A percentile compares a stretch with the other conserved stretches of the same genome.
Evolutionary conservation across 2,888 invertebrate genomes (phyloP).

Genomic region (Leucoma salicis): DNA sequence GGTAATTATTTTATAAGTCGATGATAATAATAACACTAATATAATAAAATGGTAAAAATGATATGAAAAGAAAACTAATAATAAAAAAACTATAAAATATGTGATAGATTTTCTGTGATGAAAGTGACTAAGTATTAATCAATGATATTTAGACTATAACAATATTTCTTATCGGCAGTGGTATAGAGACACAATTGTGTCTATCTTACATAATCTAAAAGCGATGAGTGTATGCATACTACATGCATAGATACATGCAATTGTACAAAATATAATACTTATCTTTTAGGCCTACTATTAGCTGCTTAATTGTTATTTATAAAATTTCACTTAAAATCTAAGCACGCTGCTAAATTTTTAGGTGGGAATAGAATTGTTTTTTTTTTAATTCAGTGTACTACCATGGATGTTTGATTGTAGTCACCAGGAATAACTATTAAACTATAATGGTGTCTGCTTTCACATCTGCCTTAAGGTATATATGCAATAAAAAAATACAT

Average conservation of each 20-base stretch:
- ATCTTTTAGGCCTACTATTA: conserved; percentile 31
- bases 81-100: conserved; percentile 5
- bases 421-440: too few species aligned
- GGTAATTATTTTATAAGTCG: too few species aligned
- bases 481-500: too few species aligned
- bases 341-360: conserved; percentile 25
- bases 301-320: conserved; percentile 13
- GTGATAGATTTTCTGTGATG: neutral
- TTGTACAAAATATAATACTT: conserved; percentile 30
- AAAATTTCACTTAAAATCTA: conserved; percentile 20
- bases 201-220: neutral
- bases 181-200: too few species aligned
- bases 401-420: too few species aligned
- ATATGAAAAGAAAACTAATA: too few species aligned
- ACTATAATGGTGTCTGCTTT: too few species aligned
- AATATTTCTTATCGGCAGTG: neutral
- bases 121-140: neutral
- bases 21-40: conserved; percentile 18
- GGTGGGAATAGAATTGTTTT: conserved; percentile 41
- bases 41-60: conserved; percentile 18
- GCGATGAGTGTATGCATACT: neutral
- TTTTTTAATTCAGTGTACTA: too few species aligned
- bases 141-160: neutral
- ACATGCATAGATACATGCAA: neutral
- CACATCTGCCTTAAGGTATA: too few species aligned